Conservation (phyloP, 2,113 vertebrate genomes). For the Notiomystis cincta region DNA sequence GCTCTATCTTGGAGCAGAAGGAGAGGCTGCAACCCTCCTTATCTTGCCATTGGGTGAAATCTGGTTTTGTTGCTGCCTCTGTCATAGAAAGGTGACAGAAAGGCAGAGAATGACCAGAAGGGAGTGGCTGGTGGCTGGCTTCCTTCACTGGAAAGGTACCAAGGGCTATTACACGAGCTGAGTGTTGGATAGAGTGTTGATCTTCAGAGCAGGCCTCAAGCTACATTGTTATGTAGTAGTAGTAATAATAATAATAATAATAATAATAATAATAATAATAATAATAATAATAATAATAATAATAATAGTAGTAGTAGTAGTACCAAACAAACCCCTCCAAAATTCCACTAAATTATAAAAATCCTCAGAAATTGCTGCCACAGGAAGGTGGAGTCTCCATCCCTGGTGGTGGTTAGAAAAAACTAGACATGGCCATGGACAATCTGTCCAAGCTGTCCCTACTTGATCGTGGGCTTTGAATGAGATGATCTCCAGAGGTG, state of each 20-base stretch:
- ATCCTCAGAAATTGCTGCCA: not conserved
- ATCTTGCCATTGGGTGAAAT: not conserved
- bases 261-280: not conserved
- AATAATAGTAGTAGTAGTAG: not conserved
- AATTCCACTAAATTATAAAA: not conserved
- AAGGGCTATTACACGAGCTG: not conserved
- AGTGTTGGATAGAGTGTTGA: not conserved
- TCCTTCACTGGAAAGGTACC: not conserved
- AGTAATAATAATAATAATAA: not conserved
- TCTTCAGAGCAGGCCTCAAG: not conserved
- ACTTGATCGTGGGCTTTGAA: not conserved
- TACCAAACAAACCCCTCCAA: rapidly evolving
- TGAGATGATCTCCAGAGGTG: not conserved
- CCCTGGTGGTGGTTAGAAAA: rapidly evolving
- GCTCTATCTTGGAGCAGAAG: not conserved
- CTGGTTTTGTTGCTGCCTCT: not conserved
- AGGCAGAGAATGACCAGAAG: not conserved
- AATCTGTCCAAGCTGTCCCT: not conserved
- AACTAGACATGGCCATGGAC: not conserved
- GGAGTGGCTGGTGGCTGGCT: not conserved
- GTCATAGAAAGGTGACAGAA: not conserved
- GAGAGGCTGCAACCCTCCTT: not conserved
- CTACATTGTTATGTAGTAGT: not conserved
- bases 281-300: not conserved
- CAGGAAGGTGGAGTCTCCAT: not conserved